Conservation (phyloP, 2,888 invertebrate species). For the Ariolimax columbianus region DNA sequence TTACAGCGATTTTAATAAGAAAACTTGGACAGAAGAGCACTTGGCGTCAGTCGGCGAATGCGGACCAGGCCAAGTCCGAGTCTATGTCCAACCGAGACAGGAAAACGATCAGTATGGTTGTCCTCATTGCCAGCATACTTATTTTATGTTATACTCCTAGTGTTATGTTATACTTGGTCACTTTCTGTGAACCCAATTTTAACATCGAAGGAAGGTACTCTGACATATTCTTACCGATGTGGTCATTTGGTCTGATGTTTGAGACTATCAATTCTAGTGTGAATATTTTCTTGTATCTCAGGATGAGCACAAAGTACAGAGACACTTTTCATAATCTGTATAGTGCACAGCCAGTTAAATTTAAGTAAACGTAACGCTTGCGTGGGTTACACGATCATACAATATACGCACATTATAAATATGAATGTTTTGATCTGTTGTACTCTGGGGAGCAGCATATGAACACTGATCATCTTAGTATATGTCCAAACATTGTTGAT, state of each 20-base stretch:
- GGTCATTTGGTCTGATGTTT: not conserved
- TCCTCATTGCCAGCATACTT: not conserved
- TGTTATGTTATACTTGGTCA: not conserved
- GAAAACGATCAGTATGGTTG: not conserved
- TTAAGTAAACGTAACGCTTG: too few species aligned
- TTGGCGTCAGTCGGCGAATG: not conserved
- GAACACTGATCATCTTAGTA: too few species aligned
- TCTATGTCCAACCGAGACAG: not conserved
- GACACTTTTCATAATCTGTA: not conserved
- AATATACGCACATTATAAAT: too few species aligned
- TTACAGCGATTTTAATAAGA: not conserved
- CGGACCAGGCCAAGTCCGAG: not conserved
- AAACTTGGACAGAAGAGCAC: not conserved
- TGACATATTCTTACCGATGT: not conserved
- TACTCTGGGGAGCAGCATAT: too few species aligned
- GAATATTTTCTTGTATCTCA: not conserved
- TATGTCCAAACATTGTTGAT: too few species aligned
- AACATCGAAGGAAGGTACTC: not conserved
- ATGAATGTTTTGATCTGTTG: too few species aligned
- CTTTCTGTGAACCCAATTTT: not conserved
- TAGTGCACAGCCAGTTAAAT: too few species aligned
- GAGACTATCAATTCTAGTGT: not conserved
- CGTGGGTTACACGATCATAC: too few species aligned
- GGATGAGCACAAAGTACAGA: not conserved
- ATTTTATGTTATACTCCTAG: not conserved